These are phyloP conservation scores for Cichlasoma orientale DNA, from an alignment of 2,797 vertebrate genomes.

Conservation along the genomic window DNA sequence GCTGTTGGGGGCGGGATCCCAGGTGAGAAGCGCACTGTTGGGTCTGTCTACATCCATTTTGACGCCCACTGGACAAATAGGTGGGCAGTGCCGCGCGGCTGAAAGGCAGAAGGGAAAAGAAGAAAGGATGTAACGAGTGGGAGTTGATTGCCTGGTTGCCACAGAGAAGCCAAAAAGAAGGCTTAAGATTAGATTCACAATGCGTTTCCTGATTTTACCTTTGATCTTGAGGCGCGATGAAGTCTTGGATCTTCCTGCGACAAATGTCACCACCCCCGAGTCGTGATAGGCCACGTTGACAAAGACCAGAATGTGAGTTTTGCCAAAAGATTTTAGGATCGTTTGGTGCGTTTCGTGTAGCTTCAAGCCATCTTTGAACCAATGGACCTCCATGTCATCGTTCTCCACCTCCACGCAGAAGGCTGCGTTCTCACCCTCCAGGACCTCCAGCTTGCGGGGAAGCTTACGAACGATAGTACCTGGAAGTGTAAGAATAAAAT, in stretches of 20 bases:
- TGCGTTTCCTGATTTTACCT: conserved; percentile 73
- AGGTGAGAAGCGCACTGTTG: conserved; percentile 86
- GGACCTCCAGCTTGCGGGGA: conserved; percentile 91
- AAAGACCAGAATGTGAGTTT: conserved; percentile 92
- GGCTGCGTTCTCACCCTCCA: conserved; percentile 93
- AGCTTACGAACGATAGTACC: conserved; percentile 89
- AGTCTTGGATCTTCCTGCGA: conserved; percentile 86
- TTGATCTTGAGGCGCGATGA: conserved; percentile 92
- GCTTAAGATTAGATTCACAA: not conserved
- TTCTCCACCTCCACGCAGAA: conserved; percentile 92
- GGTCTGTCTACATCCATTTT: conserved; percentile 84
- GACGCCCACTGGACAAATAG: conserved; percentile 81
- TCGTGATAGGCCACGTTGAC: conserved; percentile 90
- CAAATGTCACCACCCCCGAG: conserved; percentile 89
- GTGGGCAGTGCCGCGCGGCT: conserved; percentile 88
- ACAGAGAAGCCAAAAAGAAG: not conserved
- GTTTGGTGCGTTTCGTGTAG: conserved; percentile 82
- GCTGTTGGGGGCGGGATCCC: conserved; percentile 84
- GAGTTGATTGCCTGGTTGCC: not conserved
- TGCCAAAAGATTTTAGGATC: conserved; percentile 91
- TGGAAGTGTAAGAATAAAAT: conserved; percentile 42
- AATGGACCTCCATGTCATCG: conserved; percentile 83
- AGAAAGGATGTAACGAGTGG: not conserved
- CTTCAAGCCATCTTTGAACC: conserved; percentile 88
- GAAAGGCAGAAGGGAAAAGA: not conserved